Base-by-base conservation (phyloP, 2,888 invertebrate genomes). In the Noctua comes region DNA sequence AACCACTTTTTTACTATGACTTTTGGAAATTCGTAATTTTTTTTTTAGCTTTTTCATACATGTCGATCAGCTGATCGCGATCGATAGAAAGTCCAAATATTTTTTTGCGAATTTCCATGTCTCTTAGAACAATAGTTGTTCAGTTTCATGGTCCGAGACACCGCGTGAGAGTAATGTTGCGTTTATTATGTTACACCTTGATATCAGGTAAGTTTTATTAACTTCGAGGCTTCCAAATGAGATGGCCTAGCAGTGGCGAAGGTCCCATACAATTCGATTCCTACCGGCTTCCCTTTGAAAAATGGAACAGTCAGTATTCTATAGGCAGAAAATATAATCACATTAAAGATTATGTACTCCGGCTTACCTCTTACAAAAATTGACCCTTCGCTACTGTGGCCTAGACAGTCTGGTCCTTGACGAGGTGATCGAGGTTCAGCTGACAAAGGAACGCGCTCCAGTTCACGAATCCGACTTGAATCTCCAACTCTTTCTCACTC, bases 371-470 rank as follows among this genome's bases (percentile, higher is more conserved):
- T n/a, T n/a, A n/a, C n/a, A n/a, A n/a, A n/a, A n/a, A n/a, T n/a
- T n/a, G n/a, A n/a, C n/a, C n/a, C n/a, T n/a, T n/a, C n/a, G n/a
- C n/a, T n/a, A n/a, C n/a, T n/a, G n/a, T 68, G 11, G 0, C 51
- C 65, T 88, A 91, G 10, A 0, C 8, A 0, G 92, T 89, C 80
- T 94, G 92, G 65, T 95, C 95, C 84, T 96, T 97, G 31, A 97
- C 95, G 0, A 96, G 93, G 82, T 97, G 95, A 18, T 97, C 97
- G 10, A 97, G 91, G 80, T 96, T 96, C 48, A 97, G 88, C 83
- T 96, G 95, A 77, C 97, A 96, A 7, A 97, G 91, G 90, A 97
- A 97, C 0, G 95, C 94, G 79, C 92, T 95, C 97, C 97, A 97
- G 87, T 97, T 97, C 11, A 97, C 95, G 78, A 90, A 96, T 27